A percentile compares a stretch with the other conserved stretches of the same genome.
Conservation (phyloP, 2,888 invertebrate genomes). For the Eupeodes luniger region DNA sequence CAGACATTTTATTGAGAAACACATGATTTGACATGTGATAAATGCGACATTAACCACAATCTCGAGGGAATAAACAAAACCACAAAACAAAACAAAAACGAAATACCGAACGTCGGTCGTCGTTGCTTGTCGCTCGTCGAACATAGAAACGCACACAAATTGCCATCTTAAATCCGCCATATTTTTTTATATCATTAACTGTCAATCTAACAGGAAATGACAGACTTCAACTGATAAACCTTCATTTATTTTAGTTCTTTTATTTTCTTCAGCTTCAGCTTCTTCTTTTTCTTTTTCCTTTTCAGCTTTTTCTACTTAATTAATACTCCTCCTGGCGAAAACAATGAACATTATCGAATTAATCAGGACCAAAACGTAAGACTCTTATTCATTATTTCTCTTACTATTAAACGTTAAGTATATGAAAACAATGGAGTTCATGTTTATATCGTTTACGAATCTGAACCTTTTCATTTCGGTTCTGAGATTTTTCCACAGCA, state of each 20-base stretch:
- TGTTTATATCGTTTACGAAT: conserved; percentile 46
- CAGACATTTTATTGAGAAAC: conserved; percentile 23
- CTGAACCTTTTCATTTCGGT: conserved; percentile 67
- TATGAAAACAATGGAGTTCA: conserved; percentile 67
- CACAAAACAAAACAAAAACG: neutral
- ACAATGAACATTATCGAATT: conserved; percentile 74
- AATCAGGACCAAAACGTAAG: conserved; percentile 66
- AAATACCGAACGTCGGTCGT: neutral
- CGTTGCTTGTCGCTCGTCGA: too few relatives aligned
- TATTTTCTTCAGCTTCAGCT: conserved; percentile 1
- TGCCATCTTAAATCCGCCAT: conserved; percentile 42
- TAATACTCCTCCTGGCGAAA: conserved; percentile 59
- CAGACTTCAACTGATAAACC: conserved; percentile 48
- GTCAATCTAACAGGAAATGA: conserved; percentile 69
- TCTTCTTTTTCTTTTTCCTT: conserved; percentile 7
- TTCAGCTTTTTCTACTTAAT: conserved; percentile 46
- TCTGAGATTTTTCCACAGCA: conserved; percentile 29
- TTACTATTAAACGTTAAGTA: conserved; percentile 42
- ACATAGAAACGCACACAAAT: conserved; percentile 5
- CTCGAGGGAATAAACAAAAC: neutral
- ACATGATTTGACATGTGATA: conserved; percentile 51
- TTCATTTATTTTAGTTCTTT: conserved; percentile 11
- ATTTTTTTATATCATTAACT: conserved; percentile 48
- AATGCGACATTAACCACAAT: conserved; percentile 52
- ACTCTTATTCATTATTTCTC: conserved; percentile 62